Evolutionary conservation across 2,888 invertebrate genomes (phyloP).

Genomic region (Rhorus exstirpatorius): DNA sequence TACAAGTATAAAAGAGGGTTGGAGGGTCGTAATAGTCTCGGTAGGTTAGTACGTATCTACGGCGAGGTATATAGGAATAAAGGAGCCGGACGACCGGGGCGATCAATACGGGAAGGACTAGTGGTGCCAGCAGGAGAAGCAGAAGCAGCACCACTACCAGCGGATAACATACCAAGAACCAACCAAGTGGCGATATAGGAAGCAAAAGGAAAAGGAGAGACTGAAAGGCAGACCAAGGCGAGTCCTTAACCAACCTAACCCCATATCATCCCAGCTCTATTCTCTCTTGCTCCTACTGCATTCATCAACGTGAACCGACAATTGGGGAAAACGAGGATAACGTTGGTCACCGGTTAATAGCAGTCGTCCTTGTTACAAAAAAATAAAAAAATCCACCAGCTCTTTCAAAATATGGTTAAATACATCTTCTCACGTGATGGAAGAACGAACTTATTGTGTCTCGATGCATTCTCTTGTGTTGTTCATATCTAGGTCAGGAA

Average conservation of each 20-base stretch:
- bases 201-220: slow-evolving; percentile 48
- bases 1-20: slow-evolving; percentile 67
- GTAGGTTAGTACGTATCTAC: slow-evolving; percentile 77
- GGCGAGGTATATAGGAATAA: slow-evolving; percentile 82
- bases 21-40: slow-evolving; percentile 76
- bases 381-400: slow-evolving; percentile 3
- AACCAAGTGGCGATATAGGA: slow-evolving; percentile 43
- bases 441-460: slow-evolving; percentile 2
- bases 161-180: slow-evolving; percentile 56
- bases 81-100: slow-evolving; percentile 79
- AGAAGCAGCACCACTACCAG: slow-evolving; percentile 52
- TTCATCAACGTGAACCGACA: background rate
- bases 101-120: slow-evolving; percentile 86
- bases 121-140: slow-evolving; percentile 81
- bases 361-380: slow-evolving; percentile 5
- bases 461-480: background rate
- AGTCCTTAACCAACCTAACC: slow-evolving; percentile 83
- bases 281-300: slow-evolving; percentile 73
- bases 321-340: slow-evolving; percentile 9
- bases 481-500: too few relatives aligned
- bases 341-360: background rate
- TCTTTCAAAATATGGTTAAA: slow-evolving; percentile 12
- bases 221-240: slow-evolving; percentile 79
- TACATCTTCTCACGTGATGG: background rate
- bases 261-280: slow-evolving; percentile 81